Base-by-base conservation (phyloP, 2,113 vertebrate species). In the Bubo scandiacus region DNA sequence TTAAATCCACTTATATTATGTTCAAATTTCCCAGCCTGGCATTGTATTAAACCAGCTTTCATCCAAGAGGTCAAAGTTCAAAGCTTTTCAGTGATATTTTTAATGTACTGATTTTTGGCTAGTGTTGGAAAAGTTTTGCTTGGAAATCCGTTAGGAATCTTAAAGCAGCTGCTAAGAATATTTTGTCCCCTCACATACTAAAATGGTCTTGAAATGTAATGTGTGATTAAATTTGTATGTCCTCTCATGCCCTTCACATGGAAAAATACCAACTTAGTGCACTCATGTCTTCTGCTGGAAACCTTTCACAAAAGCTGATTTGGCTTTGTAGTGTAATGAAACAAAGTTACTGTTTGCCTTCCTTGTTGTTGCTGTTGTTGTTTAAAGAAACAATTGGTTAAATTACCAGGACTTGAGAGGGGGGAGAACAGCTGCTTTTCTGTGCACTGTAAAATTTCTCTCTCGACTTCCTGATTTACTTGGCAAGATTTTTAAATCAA, bases 401-500 rank as follows among this genome's bases (percentile, higher is more conserved):
- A 95, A 96, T 97, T 97, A 86, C 72, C 81, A 88, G 82, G 83
- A 92, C 75, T 86, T 54, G 16, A 72, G 34, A 21, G 20, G 63
- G 23, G 71, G 59, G 74, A 95, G 40, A 94, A 58, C 85, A 98
- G 94, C 91, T 97, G 88, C 47, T 97, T 97, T 96, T 96, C 91
- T 97, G 49, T 91, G 62, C 36, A 29, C 62, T 84, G 59, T 85
- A 92, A 96, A 94, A 95, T 96, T 98, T 97, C 71, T 95, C 42
- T 94, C 88, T 94, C 40, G 25, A 94, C 96, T 97, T 97, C 81
- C 92, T 94, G 84, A 77, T 97, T 95, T 92, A 61, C 66, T 98
- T 97, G 93, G 92, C 95, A 97, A 95, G 59, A 21, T 80, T 98
- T 97, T 97, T 75, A 96, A 92, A 96, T 96, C 91, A 96, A 32